Percentiles rank a stretch among this genome's conserved stretches.
These are phyloP conservation scores for Corythucha ciliata DNA, from an alignment of 2,888 invertebrate species.

Conservation along the genomic window DNA sequence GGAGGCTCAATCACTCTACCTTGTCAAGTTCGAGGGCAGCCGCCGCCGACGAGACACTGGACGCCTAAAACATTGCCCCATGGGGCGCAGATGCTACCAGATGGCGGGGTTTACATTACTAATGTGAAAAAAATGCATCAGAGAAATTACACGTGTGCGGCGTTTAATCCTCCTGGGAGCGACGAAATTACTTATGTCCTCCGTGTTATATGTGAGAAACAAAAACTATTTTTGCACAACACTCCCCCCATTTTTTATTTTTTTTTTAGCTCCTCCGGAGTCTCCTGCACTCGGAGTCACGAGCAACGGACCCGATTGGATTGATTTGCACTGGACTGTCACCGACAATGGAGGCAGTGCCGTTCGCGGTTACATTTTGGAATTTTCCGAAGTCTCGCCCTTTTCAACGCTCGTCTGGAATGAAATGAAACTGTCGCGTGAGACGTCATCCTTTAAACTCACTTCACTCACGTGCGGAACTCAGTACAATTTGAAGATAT, in stretches of 20 bases:
- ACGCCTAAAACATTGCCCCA: constrained; percentile 30
- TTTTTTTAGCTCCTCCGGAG: constrained; percentile 39
- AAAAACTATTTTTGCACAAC: not conserved
- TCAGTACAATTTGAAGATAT: constrained; percentile 37
- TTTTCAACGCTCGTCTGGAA: constrained; percentile 37
- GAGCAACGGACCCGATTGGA: constrained; percentile 38
- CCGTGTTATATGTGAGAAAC: constrained; percentile 37
- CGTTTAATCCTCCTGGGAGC: constrained; percentile 39
- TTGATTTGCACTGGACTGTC: constrained; percentile 40
- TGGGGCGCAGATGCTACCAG: constrained; percentile 28
- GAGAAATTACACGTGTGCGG: constrained; percentile 41
- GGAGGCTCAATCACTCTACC: constrained; percentile 47
- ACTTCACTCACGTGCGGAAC: constrained; percentile 37
- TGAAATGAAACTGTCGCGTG: constrained; percentile 36
- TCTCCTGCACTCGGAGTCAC: constrained; percentile 39
- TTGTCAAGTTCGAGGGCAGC: constrained; percentile 48
- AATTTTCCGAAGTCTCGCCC: constrained; percentile 23
- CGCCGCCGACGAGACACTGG: constrained; percentile 39
- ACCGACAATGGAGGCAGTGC: constrained; percentile 41
- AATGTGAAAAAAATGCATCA: constrained; percentile 38
- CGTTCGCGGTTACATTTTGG: constrained; percentile 39
- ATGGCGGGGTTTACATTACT: constrained; percentile 32
- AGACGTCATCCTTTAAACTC: constrained; percentile 36
- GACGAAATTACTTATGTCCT: constrained; percentile 39
- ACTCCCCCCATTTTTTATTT: not conserved